Evolutionary conservation across 2,797 vertebrate species (phyloP), one percentile per base, ranked within the genome.

Genomic region (Hirundo rustica): DNA sequence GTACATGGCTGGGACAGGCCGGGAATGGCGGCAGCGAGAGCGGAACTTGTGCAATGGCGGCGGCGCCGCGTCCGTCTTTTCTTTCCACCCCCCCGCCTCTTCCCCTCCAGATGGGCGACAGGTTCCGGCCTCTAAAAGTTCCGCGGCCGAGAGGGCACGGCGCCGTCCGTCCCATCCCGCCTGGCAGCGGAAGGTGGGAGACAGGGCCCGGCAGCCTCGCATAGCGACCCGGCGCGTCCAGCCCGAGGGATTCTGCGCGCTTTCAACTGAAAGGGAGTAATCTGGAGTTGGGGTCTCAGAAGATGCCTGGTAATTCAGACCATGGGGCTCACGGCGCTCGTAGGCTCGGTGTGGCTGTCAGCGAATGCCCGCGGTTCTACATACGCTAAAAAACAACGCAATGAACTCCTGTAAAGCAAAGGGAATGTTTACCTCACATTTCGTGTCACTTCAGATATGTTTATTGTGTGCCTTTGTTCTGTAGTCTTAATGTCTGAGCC

Each of bases 1-100:
- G 48, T 98, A 97, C 98, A 98, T 98, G 16, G 34, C 10, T 5
- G 2, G 17, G 27, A 32, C 13, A 3, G 23, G 19, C 25, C 26
- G 2, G 34, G 20, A 60, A 71, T 7, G 10, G 32, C 34, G 16
- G 21, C 10, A 10, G 32, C 34, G 36, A 25, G 27, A 45, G 68
- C 88, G 42, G 44, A 61, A 19, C 25, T 30, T 4, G 16, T 5
- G 42, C 80, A 61, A 77, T 67, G 22, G 8, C 85, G 7, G 6
- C 34, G 3, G 14, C 40, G 12, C 17, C 12, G 53, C 61, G 55
- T 34, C 26, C 48, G 2, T 2, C 34, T 10, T 60, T 32, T 13
- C 8, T 8, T 25, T 29, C 27, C 21, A 53, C 21, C 26, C 21
- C 53, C 21, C 26, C 26, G 10, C 47, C 61, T 34, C 22, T 8